Percentiles rank a stretch among this genome's conserved stretches.
phyloP scores from a whole-genome alignment of 2,113 vertebrate genomes.

The Fulica atra region DNA sequence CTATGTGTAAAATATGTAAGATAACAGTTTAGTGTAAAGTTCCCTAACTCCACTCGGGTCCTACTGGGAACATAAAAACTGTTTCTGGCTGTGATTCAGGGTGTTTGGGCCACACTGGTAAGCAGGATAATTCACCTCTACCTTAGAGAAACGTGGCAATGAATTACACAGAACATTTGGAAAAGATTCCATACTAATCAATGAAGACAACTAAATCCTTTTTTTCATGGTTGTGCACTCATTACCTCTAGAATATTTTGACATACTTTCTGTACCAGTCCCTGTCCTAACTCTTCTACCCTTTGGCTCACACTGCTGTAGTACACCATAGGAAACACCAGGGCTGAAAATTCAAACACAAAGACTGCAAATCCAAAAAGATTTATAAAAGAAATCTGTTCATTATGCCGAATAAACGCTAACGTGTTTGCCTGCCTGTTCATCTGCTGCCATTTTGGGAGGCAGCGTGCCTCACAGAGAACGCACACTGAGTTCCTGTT shows the following conservation, averaged over 20 bases:
- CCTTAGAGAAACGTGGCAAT: not conserved
- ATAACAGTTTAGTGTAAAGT: not conserved
- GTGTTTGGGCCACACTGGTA: not conserved
- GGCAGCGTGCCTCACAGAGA: not conserved
- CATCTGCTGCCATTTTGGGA: not conserved
- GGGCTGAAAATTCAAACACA: not conserved
- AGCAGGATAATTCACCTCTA: not conserved
- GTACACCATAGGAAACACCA: not conserved
- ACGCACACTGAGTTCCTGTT: not conserved
- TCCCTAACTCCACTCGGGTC: not conserved
- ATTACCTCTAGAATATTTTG: not conserved
- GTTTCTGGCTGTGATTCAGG: not conserved
- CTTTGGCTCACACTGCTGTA: not conserved
- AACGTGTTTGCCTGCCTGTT: not conserved
- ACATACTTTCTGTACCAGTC: not conserved
- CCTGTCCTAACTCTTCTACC: not conserved
- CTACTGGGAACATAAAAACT: not conserved
- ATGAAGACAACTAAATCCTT: not conserved
- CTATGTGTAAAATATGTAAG: not conserved
- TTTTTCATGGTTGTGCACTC: not conserved
- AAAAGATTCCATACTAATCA: not conserved
- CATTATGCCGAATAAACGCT: not conserved
- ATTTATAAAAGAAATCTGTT: not conserved
- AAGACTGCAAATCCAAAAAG: not conserved
- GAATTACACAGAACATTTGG: not conserved